Evolutionary conservation across 1,140 invertebrate genomes (phyloP).

Genomic region (Drosophila albomicans): DNA sequence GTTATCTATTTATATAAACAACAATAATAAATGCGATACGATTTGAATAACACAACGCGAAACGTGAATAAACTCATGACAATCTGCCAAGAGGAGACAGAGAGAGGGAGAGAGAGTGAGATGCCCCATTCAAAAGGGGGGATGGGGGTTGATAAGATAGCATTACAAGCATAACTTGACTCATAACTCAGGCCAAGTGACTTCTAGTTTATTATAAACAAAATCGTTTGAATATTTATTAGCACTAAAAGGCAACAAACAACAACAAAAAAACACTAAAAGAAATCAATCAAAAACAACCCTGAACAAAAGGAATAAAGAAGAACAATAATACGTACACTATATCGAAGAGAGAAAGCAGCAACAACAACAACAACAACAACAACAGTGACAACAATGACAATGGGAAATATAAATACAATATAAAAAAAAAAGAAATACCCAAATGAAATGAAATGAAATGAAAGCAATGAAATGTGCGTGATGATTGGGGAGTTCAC

Average conservation of each 20-base stretch:
- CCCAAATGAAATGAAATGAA: neutral
- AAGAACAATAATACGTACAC: conserved; percentile 17
- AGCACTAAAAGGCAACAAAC: conserved; percentile 36
- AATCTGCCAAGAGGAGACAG: neutral
- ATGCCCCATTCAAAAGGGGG: neutral
- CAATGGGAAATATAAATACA: conserved; percentile 22
- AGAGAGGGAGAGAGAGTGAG: neutral
- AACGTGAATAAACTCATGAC: conserved; percentile 13
- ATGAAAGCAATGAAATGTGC: conserved; percentile 43
- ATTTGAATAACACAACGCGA: conserved; percentile 24
- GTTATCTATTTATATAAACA: conserved; percentile 33
- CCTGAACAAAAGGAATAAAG: conserved; percentile 45
- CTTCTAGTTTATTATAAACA: conserved; percentile 80
- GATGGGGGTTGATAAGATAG: conserved; percentile 20
- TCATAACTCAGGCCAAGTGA: conserved; percentile 32
- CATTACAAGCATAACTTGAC: neutral
- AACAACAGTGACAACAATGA: conserved; percentile 11
- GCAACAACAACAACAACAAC: conserved; percentile 11
- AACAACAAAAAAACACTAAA: conserved; percentile 35
- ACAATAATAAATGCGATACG: conserved; percentile 19
- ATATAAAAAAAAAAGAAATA: conserved; percentile 21
- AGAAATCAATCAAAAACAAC: conserved; percentile 71
- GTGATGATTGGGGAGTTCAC: conserved; percentile 42
- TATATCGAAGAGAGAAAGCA: neutral
- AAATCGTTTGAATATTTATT: conserved; percentile 78